These are phyloP conservation scores for Rhodeus uyekii DNA, from an alignment of 2,797 vertebrate genomes.

Conservation along the genomic window DNA sequence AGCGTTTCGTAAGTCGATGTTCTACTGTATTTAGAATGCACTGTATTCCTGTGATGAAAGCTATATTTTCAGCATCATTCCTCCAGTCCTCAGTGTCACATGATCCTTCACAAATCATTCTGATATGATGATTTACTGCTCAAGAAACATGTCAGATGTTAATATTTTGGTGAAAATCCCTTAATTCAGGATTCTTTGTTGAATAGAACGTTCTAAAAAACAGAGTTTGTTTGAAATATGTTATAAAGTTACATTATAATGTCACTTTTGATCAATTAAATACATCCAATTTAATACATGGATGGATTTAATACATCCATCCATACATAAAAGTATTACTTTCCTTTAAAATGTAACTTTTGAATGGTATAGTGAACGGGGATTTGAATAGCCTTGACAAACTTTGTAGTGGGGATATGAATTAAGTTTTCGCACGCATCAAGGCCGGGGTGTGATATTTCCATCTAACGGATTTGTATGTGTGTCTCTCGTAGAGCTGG, in stretches of 20 bases:
- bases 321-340: too few relatives aligned
- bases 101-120: background rate
- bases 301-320: too few relatives aligned
- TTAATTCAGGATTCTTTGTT: background rate
- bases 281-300: too few relatives aligned
- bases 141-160: background rate
- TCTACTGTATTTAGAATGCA: background rate
- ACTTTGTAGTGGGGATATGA: background rate
- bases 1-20: too few relatives aligned
- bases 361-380: background rate
- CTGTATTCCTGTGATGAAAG: background rate
- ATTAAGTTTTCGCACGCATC: background rate
- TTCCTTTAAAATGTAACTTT: too few relatives aligned
- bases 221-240: background rate
- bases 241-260: background rate
- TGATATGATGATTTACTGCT: background rate
- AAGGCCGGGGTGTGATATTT: background rate
- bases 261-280: background rate
- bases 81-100: background rate
- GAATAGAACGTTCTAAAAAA: background rate
- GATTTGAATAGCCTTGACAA: background rate
- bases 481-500: constrained; percentile 78
- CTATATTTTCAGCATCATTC: background rate
- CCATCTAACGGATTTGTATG: background rate
- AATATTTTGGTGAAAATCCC: background rate